Evolutionary conservation across 2,113 vertebrate species (phyloP).

Genomic region (Rattus rattus): DNA sequence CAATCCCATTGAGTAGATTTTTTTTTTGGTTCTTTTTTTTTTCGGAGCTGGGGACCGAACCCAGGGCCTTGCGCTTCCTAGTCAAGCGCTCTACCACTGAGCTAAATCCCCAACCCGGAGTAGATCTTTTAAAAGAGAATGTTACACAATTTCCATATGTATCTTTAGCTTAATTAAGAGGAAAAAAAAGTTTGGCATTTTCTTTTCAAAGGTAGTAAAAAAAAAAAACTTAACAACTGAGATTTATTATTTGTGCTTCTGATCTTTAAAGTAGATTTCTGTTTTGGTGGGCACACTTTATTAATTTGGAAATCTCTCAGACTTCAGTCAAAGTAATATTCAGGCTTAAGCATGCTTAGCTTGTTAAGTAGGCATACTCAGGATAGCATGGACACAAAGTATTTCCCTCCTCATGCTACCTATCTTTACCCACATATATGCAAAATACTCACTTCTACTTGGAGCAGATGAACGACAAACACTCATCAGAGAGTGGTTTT

Average conservation of each 20-base stretch:
- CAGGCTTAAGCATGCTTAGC: not conserved
- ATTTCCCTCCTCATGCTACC: too few species aligned
- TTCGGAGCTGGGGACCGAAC: too few species aligned
- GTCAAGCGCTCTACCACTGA: too few species aligned
- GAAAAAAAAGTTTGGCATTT: not conserved
- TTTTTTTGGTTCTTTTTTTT: too few species aligned
- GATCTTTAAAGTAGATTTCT: not conserved
- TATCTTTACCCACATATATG: not conserved
- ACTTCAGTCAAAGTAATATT: not conserved
- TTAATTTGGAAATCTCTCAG: not conserved
- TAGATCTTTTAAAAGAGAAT: not conserved
- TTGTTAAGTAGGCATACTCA: not conserved
- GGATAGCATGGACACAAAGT: not conserved
- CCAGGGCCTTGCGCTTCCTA: too few species aligned
- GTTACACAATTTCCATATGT: not conserved
- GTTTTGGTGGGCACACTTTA: not conserved
- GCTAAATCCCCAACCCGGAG: too few species aligned
- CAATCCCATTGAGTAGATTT: not conserved
- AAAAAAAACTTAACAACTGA: not conserved
- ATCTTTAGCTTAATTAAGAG: not conserved
- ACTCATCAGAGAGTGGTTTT: not conserved
- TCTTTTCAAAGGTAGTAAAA: not conserved
- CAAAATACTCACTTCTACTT: too few species aligned
- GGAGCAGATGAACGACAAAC: not conserved
- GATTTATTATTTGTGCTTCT: not conserved